Evolutionary conservation across 2,888 invertebrate genomes (phyloP).

Genomic region (Sinelater perroti): DNA sequence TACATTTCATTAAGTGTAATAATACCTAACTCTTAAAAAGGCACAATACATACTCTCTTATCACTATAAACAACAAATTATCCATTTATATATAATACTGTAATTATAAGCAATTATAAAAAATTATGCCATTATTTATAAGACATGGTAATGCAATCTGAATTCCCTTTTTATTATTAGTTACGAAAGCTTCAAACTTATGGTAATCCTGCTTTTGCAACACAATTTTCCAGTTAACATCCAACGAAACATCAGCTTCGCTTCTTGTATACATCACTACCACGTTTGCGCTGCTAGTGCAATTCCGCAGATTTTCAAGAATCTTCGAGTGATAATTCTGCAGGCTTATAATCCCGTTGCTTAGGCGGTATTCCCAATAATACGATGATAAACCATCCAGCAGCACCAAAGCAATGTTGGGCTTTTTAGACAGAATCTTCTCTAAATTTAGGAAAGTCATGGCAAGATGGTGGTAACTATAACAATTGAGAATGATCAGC

Average conservation of each 20-base stretch:
- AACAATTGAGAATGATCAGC: constrained; percentile 58
- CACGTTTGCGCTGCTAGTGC: constrained; percentile 19
- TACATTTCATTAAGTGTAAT: no score
- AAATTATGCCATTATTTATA: no score
- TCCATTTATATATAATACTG: no score
- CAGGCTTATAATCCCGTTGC: constrained; percentile 30
- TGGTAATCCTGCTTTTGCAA: constrained; percentile 1
- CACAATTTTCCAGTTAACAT: constrained; percentile 6
- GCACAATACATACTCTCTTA: no score
- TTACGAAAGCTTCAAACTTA: constrained; percentile 6
- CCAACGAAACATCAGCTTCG: neutral
- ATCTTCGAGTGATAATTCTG: constrained; percentile 26
- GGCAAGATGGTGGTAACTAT: constrained; percentile 55
- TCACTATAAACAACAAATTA: no score
- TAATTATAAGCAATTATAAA: no score
- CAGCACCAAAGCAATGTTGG: constrained; percentile 59
- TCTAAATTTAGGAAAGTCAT: constrained; percentile 57
- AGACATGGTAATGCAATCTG: no score
- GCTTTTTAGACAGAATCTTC: constrained; percentile 56
- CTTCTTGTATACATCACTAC: constrained; percentile 16
- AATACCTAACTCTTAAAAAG: no score
- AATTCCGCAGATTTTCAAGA: constrained; percentile 9
- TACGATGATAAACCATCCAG: constrained; percentile 64
- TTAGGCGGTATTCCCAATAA: constrained; percentile 59
- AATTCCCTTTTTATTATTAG: neutral